These are phyloP conservation scores for Zootermopsis nevadensis DNA, from an alignment of 2,888 invertebrate genomes.

Conservation along the genomic window DNA sequence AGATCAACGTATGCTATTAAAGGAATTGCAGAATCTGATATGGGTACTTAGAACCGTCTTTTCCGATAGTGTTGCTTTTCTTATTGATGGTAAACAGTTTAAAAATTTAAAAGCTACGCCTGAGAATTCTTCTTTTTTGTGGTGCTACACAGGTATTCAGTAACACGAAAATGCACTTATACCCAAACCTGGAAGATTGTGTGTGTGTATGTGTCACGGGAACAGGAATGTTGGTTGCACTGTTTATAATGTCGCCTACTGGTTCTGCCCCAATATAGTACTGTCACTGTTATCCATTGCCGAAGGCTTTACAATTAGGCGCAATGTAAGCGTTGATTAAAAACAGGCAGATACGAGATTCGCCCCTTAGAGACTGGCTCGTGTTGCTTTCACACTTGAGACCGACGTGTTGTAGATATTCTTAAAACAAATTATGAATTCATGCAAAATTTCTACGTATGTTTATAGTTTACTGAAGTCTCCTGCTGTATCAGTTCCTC, in stretches of 20 bases:
- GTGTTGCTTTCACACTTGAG: no score
- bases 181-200: constrained; percentile 25
- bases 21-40: no score
- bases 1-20: no score
- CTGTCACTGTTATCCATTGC: neutral
- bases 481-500: no score
- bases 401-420: no score
- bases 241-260: neutral
- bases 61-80: neutral
- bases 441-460: no score
- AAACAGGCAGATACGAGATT: no score
- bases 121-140: constrained; percentile 21
- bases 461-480: no score
- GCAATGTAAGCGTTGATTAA: no score
- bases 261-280: neutral
- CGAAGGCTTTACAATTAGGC: no score
- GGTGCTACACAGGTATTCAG: constrained; percentile 38
- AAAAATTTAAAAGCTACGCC: constrained; percentile 26
- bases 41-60: neutral
- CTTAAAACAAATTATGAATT: no score
- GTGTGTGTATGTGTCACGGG: constrained; percentile 1
- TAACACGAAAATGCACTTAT: constrained; percentile 51
- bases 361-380: no score
- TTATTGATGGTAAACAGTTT: constrained; percentile 50
- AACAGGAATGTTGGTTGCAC: neutral